phyloP scores from a whole-genome alignment of 2,113 vertebrate genomes.

The Prochilodus magdalenae region DNA sequence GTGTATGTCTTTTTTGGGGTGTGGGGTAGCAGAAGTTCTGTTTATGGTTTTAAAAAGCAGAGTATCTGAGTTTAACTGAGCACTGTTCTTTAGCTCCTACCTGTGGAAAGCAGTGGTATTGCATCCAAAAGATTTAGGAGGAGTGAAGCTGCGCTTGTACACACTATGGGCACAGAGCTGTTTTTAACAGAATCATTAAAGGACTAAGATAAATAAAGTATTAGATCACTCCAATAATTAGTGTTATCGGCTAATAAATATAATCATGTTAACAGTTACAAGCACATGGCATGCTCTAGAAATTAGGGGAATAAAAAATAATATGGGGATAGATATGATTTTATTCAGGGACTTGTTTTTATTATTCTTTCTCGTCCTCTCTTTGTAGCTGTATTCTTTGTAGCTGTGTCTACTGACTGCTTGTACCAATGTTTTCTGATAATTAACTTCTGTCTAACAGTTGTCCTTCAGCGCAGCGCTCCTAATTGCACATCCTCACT shows the following conservation, averaged over 20 bases:
- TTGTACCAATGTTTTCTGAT: slow-evolving; percentile 72
- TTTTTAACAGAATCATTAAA: too few relatives aligned
- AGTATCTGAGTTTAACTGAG: slow-evolving; percentile 25
- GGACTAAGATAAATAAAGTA: too few relatives aligned
- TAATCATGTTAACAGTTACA: too few relatives aligned
- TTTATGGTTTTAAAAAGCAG: slow-evolving; percentile 16
- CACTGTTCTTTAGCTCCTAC: slow-evolving; percentile 73
- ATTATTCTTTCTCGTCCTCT: too few relatives aligned
- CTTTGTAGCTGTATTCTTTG: neutral
- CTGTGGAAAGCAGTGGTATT: slow-evolving; percentile 67
- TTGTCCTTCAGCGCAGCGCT: slow-evolving; percentile 63
- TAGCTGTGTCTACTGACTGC: slow-evolving; percentile 20
- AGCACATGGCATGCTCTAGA: neutral
- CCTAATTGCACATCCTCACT: slow-evolving; percentile 59
- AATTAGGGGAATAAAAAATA: neutral
- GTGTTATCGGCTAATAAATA: too few relatives aligned
- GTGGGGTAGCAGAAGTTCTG: neutral
- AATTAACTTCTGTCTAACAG: slow-evolving; percentile 77
- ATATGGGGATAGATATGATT: neutral
- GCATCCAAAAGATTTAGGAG: neutral
- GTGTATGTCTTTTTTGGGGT: neutral
- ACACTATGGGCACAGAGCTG: neutral
- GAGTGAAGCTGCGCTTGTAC: neutral
- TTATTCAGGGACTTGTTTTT: too few relatives aligned
- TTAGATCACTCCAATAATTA: too few relatives aligned